Conservation (phyloP, 2,113 vertebrate genomes). For the Raja brachyura region DNA sequence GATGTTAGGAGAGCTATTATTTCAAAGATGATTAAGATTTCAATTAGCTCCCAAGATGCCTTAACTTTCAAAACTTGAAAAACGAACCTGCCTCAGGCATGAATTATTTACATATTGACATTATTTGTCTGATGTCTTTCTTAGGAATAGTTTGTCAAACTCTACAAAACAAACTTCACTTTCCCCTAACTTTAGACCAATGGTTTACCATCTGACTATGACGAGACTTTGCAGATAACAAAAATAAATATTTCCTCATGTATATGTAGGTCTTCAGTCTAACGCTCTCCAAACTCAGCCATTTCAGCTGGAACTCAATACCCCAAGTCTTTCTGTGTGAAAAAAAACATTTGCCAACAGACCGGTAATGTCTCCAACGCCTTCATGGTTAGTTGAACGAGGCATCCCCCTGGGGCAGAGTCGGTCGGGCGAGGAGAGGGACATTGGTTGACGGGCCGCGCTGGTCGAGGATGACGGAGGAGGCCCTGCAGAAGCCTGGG, state of each 20-base stretch:
- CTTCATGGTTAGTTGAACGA: no score
- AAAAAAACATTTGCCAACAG: no score
- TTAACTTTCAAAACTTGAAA: not conserved
- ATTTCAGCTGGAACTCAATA: no score
- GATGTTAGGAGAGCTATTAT: not conserved
- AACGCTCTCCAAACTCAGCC: no score
- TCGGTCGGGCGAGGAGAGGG: no score
- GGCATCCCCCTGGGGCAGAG: no score
- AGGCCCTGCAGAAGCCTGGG: no score
- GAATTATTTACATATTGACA: not conserved
- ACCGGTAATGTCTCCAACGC: no score
- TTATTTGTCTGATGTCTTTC: not conserved
- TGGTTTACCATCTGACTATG: not conserved
- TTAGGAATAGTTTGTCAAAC: not conserved
- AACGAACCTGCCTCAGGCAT: not conserved
- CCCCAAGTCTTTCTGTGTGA: no score
- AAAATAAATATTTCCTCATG: not conserved
- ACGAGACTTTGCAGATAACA: not conserved
- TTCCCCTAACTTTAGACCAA: not conserved
- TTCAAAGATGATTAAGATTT: not conserved
- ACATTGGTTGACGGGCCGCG: no score
- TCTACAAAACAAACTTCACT: not conserved
- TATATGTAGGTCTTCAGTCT: not conserved
- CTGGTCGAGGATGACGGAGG: no score
- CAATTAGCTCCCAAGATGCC: slow-evolving; percentile 5